Percentiles rank a stretch among this genome's conserved stretches.
phyloP scores from a whole-genome alignment of 2,888 invertebrate genomes.

The Agrochola litura region DNA sequence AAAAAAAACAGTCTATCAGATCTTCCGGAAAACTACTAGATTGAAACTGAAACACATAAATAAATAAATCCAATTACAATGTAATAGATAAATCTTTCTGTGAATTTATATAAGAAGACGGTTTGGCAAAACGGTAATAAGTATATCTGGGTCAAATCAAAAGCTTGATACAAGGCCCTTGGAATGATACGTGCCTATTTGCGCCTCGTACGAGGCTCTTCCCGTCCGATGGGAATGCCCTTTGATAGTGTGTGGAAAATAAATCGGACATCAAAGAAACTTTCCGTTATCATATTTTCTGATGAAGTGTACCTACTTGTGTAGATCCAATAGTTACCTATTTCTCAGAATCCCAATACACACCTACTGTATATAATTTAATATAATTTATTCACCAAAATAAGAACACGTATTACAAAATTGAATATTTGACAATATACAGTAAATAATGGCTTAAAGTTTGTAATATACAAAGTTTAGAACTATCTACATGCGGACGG shows the following conservation, averaged over 20 bases:
- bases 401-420: too few species aligned
- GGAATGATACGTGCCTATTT: conserved; percentile 17
- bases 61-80: conserved; percentile 11
- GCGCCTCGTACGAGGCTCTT: background rate
- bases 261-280: conserved; percentile 43
- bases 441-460: too few species aligned
- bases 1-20: background rate
- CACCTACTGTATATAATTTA: too few species aligned
- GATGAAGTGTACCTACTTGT: background rate
- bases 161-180: background rate
- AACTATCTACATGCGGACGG: too few species aligned
- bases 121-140: background rate
- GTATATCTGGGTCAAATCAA: conserved; percentile 18
- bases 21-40: background rate
- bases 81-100: background rate
- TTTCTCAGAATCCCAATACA: too few species aligned
- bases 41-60: background rate
- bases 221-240: conserved; percentile 20
- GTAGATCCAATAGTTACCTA: too few species aligned
- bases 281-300: background rate
- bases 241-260: conserved; percentile 41
- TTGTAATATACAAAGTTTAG: too few species aligned
- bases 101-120: background rate
- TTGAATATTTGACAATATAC: too few species aligned
- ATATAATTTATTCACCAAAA: too few species aligned